Base-by-base conservation (phyloP, 2,888 invertebrate genomes). In the Epistrophe eligans region DNA sequence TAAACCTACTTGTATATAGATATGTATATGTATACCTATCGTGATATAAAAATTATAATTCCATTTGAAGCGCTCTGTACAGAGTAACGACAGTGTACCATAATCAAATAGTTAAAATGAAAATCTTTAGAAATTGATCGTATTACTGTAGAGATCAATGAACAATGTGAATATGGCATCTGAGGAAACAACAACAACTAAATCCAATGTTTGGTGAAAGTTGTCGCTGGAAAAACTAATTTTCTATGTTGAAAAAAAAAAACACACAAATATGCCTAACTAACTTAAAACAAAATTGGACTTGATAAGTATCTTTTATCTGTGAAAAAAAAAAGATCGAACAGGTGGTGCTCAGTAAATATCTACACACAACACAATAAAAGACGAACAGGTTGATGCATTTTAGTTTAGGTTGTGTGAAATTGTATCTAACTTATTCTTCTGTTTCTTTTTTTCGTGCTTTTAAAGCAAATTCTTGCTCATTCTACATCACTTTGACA, bases 301-400 rank as follows among this genome's bases (percentile, higher is more conserved):
- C 52, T 45, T 66, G 35, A 9, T 62, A 43, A 24, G 70, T 50
- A 72, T 58, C 50, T 38, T 24, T 52, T 38, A 28, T 52, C 43
- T 24, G 13, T 52, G 7, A 7, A 28, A 10, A 45, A 62, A 55
- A 7, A 62, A 43, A 40, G 43, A 24, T 55, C 38, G 13, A 84
- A 79, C 84, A 84, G 84, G 84, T 84, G 84, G 84, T 84, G 84
- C 28, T n/a, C 15, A 19, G 38, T 19, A 24, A 24, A 67, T 38
- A 13, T 48, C 40, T 17, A 52, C 35, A 57, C 32, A 45, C 13
- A 57, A 72, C 50, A 52, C 52, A 80, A 80, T 32, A 45, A 48
- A 32, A 28, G 32, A 28, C 35, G 60, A 80, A 77, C 85, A 82
- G 77, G 50, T 50, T 50, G 66, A 10, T 50, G 28, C 43, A 50